Evolutionary conservation across 1,140 invertebrate species (phyloP).

Genomic region (Platyscapa corneri): DNA sequence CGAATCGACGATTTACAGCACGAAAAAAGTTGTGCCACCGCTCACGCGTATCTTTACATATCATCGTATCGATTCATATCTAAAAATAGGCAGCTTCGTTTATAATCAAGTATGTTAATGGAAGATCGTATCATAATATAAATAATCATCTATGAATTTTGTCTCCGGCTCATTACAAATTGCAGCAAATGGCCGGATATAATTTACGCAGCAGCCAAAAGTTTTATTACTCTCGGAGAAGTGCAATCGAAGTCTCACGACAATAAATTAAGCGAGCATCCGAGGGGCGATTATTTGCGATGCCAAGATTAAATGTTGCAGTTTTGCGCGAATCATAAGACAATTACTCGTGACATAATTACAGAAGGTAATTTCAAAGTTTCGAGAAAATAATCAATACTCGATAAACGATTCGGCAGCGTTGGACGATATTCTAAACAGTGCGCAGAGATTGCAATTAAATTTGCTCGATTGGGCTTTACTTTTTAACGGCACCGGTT

Average conservation of each 20-base stretch:
- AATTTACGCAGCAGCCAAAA: neutral
- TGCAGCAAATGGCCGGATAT: neutral
- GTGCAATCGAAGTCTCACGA: neutral
- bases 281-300: too few species aligned
- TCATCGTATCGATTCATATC: neutral
- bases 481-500: too few species aligned
- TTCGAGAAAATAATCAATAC: too few species aligned
- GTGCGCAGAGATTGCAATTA: too few species aligned
- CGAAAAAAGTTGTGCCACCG: neutral
- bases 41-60: neutral
- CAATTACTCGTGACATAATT: too few species aligned
- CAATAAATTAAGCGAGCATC: neutral
- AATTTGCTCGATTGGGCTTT: too few species aligned
- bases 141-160: slow-evolving; percentile 28
- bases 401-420: too few species aligned
- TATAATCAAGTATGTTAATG: slow-evolving; percentile 35
- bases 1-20: neutral
- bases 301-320: too few species aligned
- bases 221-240: neutral
- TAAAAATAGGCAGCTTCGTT: neutral
- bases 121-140: slow-evolving; percentile 29
- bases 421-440: too few species aligned
- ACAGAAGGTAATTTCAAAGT: too few species aligned
- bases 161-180: neutral
- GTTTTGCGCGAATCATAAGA: too few species aligned